A percentile compares a stretch with the other conserved stretches of the same genome.
These are phyloP conservation scores for Laterallus jamaicensis DNA, from an alignment of 2,113 vertebrate genomes.

Conservation along the genomic window DNA sequence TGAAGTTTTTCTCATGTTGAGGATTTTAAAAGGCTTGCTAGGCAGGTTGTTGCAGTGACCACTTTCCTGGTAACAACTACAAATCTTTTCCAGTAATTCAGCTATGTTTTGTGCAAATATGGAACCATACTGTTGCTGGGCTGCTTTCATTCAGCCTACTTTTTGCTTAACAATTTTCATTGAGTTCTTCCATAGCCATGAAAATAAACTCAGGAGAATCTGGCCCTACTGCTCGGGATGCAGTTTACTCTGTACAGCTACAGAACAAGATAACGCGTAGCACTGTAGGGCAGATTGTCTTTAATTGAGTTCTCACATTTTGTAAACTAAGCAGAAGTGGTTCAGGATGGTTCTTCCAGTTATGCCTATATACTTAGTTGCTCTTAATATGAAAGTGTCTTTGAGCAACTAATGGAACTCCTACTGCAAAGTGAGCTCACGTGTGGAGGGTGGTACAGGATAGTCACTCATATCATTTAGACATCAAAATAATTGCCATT, in stretches of 20 bases:
- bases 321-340: not conserved
- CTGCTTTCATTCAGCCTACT: not conserved
- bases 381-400: not conserved
- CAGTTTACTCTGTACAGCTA: not conserved
- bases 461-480: not conserved
- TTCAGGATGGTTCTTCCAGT: not conserved
- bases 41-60: not conserved
- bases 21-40: not conserved
- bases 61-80: not conserved
- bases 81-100: not conserved
- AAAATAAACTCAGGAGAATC: not conserved
- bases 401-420: not conserved
- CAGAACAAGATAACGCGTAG: not conserved
- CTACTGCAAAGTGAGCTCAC: not conserved
- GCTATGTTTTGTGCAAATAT: not conserved
- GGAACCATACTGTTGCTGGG: not conserved
- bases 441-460: not conserved
- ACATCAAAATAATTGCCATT: not conserved
- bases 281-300: not conserved
- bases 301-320: not conserved
- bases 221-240: not conserved
- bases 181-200: not conserved
- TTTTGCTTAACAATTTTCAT: not conserved
- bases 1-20: not conserved
- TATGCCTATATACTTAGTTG: not conserved